Conservation (phyloP, 1,140 invertebrate genomes). For the Drosophila orosa region DNA sequence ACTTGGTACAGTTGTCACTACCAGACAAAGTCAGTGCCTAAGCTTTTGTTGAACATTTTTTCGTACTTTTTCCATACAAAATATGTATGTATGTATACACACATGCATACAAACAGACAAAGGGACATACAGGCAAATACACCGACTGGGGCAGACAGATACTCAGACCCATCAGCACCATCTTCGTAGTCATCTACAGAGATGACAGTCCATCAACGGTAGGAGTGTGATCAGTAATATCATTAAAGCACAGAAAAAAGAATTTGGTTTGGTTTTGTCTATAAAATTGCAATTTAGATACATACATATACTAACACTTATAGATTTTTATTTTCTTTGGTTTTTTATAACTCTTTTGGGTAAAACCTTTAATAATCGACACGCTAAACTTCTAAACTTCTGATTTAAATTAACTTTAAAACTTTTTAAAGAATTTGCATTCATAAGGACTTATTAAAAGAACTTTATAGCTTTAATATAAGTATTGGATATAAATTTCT, state of each 20-base stretch:
- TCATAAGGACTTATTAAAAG: too few species aligned
- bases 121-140: constrained; percentile 16
- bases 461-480: too few species aligned
- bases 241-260: too few species aligned
- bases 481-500: too few species aligned
- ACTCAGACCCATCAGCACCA: constrained; percentile 29
- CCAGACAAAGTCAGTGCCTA: constrained; percentile 54
- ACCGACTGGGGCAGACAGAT: constrained; percentile 20
- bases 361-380: not conserved
- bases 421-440: too few species aligned
- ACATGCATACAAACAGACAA: constrained; percentile 7
- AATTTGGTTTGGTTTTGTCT: too few species aligned
- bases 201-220: constrained; percentile 54
- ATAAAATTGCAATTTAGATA: too few species aligned
- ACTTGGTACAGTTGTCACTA: constrained; percentile 65
- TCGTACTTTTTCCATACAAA: constrained; percentile 77
- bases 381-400: not conserved
- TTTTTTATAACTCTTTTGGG: too few species aligned
- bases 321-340: too few species aligned
- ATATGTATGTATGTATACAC: too few species aligned
- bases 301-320: too few species aligned
- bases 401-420: too few species aligned
- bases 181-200: constrained; percentile 26
- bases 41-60: constrained; percentile 66
- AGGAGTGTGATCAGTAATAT: constrained; percentile 31